Base-by-base conservation (phyloP, 2,113 vertebrate genomes). In the Ciconia maguari region DNA sequence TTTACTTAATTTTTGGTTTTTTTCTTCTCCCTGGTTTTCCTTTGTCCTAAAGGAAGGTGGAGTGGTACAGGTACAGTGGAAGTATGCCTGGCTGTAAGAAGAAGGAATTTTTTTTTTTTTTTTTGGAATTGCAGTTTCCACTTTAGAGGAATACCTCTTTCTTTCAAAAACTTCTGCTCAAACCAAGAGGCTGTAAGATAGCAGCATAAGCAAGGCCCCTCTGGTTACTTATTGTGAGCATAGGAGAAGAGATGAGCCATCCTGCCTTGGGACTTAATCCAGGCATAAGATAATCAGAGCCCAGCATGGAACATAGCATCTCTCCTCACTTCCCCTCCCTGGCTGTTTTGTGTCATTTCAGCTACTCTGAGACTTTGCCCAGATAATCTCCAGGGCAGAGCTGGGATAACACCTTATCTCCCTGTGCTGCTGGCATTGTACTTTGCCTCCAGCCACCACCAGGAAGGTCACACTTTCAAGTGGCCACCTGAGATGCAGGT, bases 81-180 rank as follows among this genome's bases (percentile, higher is more conserved):
- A 51, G 22, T 2, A 1, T 10, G 18, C 29, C 5, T 75, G 20
- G 24, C 27, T 44, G 0, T 55, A 72, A 68, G 48, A 16, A 55
- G 75, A 65, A 58, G 2, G 17, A 38, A 38, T 52, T 52, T 36
- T 36, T 5, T 60, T 24, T n/a, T 20, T 21, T 21, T 58, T 13
- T 52, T 79, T 60, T 24, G 1, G 0, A 7, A 64, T 52, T 36
- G 10, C 34, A 24, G 4, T 58, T 42, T 64, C 16, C 12, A 9
- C 1, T 41, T 32, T 2, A 17, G 17, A 57, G 6, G 24, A 66
- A 11, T 15, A 11, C 2, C 1, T 9, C 16, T 27, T 30, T 22
- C 12, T 21, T 68, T 19, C 2, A 30, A n/a, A 42, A 41, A 22
- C 11, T 77, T 80, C 38, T 41, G 21, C 16, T 60, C 3, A 22